Conservation (phyloP, 2,797 vertebrate genomes). For the Channallabes apus region DNA sequence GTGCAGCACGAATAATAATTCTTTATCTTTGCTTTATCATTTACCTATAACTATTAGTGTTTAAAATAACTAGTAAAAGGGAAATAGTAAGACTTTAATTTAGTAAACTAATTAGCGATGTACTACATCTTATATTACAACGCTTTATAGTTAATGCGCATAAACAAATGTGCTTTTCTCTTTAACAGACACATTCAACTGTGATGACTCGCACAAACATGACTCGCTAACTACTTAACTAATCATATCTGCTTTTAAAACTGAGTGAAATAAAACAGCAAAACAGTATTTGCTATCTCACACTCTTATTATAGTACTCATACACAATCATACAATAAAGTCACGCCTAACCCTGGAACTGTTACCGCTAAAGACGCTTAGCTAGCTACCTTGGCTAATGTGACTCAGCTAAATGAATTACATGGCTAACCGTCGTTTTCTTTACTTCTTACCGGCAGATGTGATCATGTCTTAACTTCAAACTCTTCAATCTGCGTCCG, state of each 20-base stretch:
- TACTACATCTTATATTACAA: background rate
- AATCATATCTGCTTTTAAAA: background rate
- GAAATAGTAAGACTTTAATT: background rate
- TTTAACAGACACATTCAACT: too few relatives aligned
- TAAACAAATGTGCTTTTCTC: background rate
- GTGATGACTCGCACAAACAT: background rate
- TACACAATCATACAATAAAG: background rate
- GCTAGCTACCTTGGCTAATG: constrained; percentile 55
- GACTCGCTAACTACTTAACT: background rate
- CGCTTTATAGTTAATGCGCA: background rate
- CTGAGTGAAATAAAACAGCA: background rate
- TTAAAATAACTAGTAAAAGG: background rate
- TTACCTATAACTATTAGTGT: background rate
- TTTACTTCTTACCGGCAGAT: constrained; percentile 74
- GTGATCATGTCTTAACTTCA: constrained; percentile 75
- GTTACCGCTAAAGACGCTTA: background rate
- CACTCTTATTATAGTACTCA: background rate
- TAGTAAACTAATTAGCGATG: background rate
- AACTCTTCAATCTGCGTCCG: constrained; percentile 31
- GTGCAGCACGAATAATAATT: background rate
- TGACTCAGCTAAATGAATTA: constrained; percentile 84
- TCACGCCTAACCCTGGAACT: too few relatives aligned
- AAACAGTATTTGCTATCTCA: too few relatives aligned
- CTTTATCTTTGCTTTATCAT: background rate
- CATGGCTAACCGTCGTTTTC: constrained; percentile 20